Percentiles rank a stretch among this genome's conserved stretches.
These are phyloP conservation scores for Cheilosia soror DNA, from an alignment of 2,888 invertebrate genomes.

Conservation along the genomic window DNA sequence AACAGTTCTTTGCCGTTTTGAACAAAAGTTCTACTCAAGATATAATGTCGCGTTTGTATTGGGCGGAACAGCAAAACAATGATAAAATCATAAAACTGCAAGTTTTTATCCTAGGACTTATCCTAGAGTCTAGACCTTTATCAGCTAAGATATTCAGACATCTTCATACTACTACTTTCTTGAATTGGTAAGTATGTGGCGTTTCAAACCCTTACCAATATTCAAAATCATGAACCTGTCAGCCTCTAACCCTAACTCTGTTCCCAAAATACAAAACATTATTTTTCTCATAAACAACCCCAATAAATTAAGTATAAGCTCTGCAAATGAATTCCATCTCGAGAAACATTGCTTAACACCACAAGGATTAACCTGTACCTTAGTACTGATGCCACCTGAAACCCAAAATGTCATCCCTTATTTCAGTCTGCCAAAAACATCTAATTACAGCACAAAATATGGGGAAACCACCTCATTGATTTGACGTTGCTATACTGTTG, in stretches of 20 bases:
- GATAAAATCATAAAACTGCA: too few species aligned
- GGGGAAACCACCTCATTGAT: conserved; percentile 29
- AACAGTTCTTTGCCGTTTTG: too few species aligned
- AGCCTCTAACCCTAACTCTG: background rate
- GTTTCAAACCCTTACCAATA: too few species aligned
- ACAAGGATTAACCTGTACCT: conserved; percentile 66
- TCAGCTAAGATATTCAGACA: too few species aligned
- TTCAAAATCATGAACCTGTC: too few species aligned
- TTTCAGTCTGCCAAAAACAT: conserved; percentile 13
- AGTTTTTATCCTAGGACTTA: too few species aligned
- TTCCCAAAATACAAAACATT: background rate
- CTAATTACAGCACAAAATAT: conserved; percentile 38
- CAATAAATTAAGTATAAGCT: conserved; percentile 66
- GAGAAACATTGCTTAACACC: conserved; percentile 26
- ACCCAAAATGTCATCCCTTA: conserved; percentile 31
- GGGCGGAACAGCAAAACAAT: too few species aligned
- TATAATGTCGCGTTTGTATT: too few species aligned
- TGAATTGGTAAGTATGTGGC: too few species aligned
- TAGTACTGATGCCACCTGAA: conserved; percentile 52
- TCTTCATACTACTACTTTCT: too few species aligned
- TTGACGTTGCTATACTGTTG: conserved; percentile 4
- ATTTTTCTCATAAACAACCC: conserved; percentile 46
- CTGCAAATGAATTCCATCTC: conserved; percentile 58
- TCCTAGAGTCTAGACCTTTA: too few species aligned
- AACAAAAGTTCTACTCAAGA: too few species aligned